A percentile compares a stretch with the other conserved stretches of the same genome.
Evolutionary conservation across 2,888 invertebrate genomes (phyloP).

Genomic region (Drosophila suboccidentalis): DNA sequence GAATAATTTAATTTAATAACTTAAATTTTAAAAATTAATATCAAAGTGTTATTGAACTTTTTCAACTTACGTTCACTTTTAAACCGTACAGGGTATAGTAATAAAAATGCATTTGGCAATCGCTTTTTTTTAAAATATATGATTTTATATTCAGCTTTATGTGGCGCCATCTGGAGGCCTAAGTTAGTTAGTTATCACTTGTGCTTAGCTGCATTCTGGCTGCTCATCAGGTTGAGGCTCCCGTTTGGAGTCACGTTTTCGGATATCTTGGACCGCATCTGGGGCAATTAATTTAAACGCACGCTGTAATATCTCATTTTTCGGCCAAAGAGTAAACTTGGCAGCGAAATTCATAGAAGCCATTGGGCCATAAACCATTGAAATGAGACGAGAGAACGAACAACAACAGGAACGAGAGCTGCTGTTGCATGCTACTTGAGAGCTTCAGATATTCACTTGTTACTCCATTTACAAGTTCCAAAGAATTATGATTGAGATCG

Average conservation of each 20-base stretch:
- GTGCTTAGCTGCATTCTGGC: conserved; percentile 24
- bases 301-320: conserved; percentile 78
- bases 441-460: conserved; percentile 71
- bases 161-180: conserved; percentile 53
- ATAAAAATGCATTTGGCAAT: conserved; percentile 17
- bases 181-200: conserved; percentile 26
- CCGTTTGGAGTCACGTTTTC: conserved; percentile 65
- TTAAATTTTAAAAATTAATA: too few relatives aligned
- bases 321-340: conserved; percentile 46
- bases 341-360: conserved; percentile 70
- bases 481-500: conserved; percentile 82
- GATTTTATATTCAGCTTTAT: conserved; percentile 20
- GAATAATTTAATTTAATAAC: too few relatives aligned
- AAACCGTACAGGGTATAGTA: not conserved
- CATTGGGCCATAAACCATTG: conserved; percentile 64
- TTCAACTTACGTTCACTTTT: not conserved
- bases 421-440: conserved; percentile 34
- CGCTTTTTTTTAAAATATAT: not conserved
- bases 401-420: conserved; percentile 27
- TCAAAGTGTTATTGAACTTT: too few relatives aligned
- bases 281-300: conserved; percentile 76
- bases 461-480: conserved; percentile 81
- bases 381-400: conserved; percentile 46
- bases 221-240: conserved; percentile 50
- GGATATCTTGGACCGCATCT: conserved; percentile 67